A percentile compares a stretch with the other conserved stretches of the same genome.
These are phyloP conservation scores for Calidris pygmaea DNA, from an alignment of 2,113 vertebrate genomes.

Conservation along the genomic window DNA sequence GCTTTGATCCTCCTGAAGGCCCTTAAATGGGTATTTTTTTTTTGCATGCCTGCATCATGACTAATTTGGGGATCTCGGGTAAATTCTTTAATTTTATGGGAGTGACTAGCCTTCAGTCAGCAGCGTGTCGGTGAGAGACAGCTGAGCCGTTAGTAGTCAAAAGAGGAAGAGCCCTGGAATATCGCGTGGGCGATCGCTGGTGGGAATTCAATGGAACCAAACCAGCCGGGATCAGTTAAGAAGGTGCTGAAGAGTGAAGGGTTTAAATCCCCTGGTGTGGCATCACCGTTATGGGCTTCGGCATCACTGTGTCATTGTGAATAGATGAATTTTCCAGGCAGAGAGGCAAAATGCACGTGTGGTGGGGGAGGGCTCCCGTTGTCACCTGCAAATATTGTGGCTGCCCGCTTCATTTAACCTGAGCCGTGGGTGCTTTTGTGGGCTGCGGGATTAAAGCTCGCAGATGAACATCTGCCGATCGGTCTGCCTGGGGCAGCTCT, in stretches of 20 bases:
- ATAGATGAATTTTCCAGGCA: neutral
- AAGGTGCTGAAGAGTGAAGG: neutral
- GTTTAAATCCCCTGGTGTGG: neutral
- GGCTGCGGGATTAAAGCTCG: neutral
- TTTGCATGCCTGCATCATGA: neutral
- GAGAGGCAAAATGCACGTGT: neutral
- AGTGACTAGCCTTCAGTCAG: neutral
- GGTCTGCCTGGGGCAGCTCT: neutral
- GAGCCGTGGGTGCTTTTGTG: neutral
- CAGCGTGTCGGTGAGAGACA: neutral
- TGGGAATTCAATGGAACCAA: neutral
- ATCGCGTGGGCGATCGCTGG: neutral
- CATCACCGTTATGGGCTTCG: neutral
- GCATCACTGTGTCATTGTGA: neutral
- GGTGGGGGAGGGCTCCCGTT: neutral
- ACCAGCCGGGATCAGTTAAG: neutral
- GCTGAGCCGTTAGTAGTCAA: neutral
- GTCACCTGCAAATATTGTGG: neutral
- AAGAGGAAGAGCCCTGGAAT: neutral
- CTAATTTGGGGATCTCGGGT: neutral
- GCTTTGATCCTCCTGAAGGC: neutral
- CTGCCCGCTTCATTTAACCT: neutral
- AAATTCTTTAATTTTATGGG: conserved; percentile 11
- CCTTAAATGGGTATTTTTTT: neutral
- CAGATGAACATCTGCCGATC: rapidly evolving